These are phyloP conservation scores for Pseudococcus jackbeardsleyi DNA, from an alignment of 2,888 invertebrate genomes.

Conservation along the genomic window DNA sequence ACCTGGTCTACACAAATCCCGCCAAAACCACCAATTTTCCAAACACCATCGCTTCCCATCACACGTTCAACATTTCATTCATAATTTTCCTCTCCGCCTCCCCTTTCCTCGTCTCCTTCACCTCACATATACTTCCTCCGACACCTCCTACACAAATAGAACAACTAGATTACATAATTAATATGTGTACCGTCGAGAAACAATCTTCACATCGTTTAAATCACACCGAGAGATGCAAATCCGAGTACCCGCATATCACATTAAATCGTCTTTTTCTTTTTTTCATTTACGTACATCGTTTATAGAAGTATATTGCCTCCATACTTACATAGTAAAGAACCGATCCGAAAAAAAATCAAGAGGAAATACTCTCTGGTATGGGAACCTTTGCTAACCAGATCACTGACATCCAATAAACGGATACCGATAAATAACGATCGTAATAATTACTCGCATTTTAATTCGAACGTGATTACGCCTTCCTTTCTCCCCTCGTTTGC, in stretches of 20 bases:
- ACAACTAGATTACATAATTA: conserved; percentile 27
- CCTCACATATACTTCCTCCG: neutral
- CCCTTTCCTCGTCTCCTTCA: neutral
- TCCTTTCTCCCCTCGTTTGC: neutral
- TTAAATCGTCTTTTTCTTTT: neutral
- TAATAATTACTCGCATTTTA: conserved; percentile 41
- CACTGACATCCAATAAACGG: conserved; percentile 45
- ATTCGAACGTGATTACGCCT: conserved; percentile 15
- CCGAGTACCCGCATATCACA: conserved; percentile 36
- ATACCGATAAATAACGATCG: conserved; percentile 53
- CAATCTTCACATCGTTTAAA: conserved; percentile 38
- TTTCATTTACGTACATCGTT: neutral
- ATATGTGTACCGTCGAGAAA: conserved; percentile 7
- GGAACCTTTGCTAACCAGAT: conserved; percentile 36
- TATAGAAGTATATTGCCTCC: neutral
- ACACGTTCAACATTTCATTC: neutral
- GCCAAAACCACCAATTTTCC: neutral
- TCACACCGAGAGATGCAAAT: conserved; percentile 8
- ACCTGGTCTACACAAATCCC: neutral
- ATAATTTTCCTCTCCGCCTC: neutral
- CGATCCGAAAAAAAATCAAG: neutral
- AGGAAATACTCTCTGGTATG: neutral
- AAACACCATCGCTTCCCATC: neutral
- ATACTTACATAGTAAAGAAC: neutral
- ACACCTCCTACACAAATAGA: neutral